Base-by-base conservation (phyloP, 2,113 vertebrate genomes). In the Hiodon alosoides region DNA sequence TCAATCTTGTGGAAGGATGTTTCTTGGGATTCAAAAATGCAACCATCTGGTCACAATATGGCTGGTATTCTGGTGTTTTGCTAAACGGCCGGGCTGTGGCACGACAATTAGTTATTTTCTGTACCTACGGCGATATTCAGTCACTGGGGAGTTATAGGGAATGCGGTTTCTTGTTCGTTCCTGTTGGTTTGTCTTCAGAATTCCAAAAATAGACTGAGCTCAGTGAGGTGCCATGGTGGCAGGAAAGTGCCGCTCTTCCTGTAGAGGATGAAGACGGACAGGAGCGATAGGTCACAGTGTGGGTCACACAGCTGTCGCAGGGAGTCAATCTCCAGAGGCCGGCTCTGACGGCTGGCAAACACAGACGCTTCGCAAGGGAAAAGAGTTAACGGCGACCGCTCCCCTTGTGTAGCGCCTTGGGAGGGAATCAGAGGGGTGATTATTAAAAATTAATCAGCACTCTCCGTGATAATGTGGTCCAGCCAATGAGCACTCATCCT, bases 301-400 rank as follows among this genome's bases (percentile, higher is more conserved):
- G 66, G 70, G 69, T 79, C 79, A 82, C 84, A 87, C 81, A 84
- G 83, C 81, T 86, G 87, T 85, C 88, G 85, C 58, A n/a, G 76
- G 57, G 71, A 52, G 83, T 87, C 81, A 85, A 81, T 60, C 78
- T 82, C 59, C 74, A 71, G 65, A 79, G 31, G 52, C 17, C 9
- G 51, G n/a, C 68, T 76, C 67, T 83, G 79, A 75, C 82, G 69
- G 81, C 78, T 74, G 84, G 73, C 85, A 83, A 83, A 58, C 74
- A 75, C 79, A 83, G 57, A 14, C 58, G 50, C 55, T 59, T 57
- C 70, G 60, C 46, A 16, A 14, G 70, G 72, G 80, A 75, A 68
- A 10, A 59, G 73, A 16, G 13, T 67, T 67, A 83, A 80, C 55
- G 77, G 78, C 82, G 0, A n/a, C 53, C 78, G 81, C 79, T 78